Conservation (phyloP, 2,113 vertebrate genomes). For the Tetrax tetrax region DNA sequence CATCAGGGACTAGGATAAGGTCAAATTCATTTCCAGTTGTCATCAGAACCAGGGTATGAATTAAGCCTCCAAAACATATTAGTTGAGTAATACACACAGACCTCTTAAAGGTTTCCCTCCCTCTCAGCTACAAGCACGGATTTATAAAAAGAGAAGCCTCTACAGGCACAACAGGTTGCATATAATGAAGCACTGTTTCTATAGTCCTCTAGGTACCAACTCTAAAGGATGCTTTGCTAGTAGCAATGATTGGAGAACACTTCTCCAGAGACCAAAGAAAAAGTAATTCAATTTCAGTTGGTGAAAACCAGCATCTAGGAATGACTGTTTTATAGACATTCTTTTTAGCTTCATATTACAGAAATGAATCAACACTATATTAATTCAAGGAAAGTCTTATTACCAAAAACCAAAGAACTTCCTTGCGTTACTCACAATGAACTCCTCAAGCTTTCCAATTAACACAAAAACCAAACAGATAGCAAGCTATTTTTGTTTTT, state of each 20-base stretch:
- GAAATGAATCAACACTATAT: slow-evolving; percentile 60
- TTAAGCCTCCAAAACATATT: slow-evolving; percentile 32
- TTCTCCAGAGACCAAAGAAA: slow-evolving; percentile 55
- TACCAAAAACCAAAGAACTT: slow-evolving; percentile 39
- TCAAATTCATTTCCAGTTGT: slow-evolving; percentile 58
- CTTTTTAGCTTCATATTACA: slow-evolving; percentile 61
- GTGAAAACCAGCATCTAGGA: slow-evolving; percentile 45
- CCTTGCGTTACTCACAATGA: slow-evolving; percentile 19
- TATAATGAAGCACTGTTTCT: slow-evolving; percentile 53
- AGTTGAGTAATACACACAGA: neutral
- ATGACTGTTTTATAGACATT: slow-evolving; percentile 47
- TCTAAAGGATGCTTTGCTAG: slow-evolving; percentile 13
- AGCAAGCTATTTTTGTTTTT: neutral
- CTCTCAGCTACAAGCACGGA: neutral
- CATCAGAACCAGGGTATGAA: slow-evolving; percentile 58
- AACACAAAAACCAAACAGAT: neutral
- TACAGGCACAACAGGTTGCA: slow-evolving; percentile 54
- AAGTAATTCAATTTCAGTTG: slow-evolving; percentile 67
- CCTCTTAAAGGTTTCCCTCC: neutral
- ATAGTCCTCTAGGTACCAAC: slow-evolving; percentile 60
- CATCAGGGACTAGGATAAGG: slow-evolving; percentile 16
- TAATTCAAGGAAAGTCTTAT: slow-evolving; percentile 56
- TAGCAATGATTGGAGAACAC: slow-evolving; percentile 56
- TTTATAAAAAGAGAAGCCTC: slow-evolving; percentile 42
- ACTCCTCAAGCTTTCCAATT: slow-evolving; percentile 7